Conservation (phyloP, 2,888 invertebrate genomes). For the Nephrotoma guestfalica region DNA sequence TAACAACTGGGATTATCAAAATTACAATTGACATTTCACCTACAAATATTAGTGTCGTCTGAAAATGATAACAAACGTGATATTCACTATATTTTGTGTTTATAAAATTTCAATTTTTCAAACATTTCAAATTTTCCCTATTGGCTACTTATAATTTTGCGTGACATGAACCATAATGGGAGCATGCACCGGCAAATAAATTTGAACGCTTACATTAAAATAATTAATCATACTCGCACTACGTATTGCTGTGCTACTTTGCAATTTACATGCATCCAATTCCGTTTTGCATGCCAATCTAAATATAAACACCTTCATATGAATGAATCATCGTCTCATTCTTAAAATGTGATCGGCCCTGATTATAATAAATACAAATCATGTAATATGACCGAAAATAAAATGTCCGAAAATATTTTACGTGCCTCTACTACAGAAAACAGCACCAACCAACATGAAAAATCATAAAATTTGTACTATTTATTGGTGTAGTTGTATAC, state of each 20-base stretch:
- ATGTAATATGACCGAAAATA: not conserved
- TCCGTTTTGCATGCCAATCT: not conserved
- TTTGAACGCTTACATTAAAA: not conserved
- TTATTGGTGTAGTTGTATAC: not conserved
- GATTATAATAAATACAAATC: not conserved
- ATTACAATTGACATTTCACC: too few relatives aligned
- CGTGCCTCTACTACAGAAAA: constrained; percentile 15
- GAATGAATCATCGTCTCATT: not conserved
- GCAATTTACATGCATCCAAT: not conserved
- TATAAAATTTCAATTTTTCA: too few relatives aligned
- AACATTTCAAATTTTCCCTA: too few relatives aligned
- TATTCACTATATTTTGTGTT: too few relatives aligned
- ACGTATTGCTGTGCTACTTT: not conserved
- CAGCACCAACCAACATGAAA: constrained; percentile 21
- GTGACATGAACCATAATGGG: not conserved
- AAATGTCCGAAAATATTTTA: not conserved
- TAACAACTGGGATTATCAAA: too few relatives aligned
- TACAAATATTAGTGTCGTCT: too few relatives aligned
- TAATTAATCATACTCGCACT: not conserved
- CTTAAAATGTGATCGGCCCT: not conserved
- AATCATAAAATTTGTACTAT: not conserved
- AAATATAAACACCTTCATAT: not conserved
- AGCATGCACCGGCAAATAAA: not conserved
- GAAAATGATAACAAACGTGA: too few relatives aligned
- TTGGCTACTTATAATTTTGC: not conserved